Base-by-base conservation (phyloP, 2,888 invertebrate genomes). In the Rhagonycha lutea region DNA sequence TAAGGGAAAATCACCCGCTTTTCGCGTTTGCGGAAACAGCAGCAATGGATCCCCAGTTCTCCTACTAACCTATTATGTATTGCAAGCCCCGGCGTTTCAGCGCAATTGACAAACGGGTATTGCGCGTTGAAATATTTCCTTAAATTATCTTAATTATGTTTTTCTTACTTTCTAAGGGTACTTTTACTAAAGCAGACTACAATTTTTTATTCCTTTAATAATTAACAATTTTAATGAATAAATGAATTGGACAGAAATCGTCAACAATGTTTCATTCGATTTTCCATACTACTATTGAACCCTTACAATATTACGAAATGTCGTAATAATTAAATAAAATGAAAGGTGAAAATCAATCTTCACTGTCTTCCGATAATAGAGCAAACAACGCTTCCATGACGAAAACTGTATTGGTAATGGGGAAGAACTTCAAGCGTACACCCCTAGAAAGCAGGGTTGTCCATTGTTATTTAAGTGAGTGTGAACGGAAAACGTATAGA, bases 11-110 rank as follows among this genome's bases (percentile, higher is more conserved):
- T 70, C 75, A 68, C 63, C 63, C 63, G 63, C 72, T 76, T 75
- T 75, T 75, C 72, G 77, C 72, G 71, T 72, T 75, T 72, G 77
- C 78, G 79, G 77, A 69, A 78, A 73, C 73, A 75, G 73, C 76
- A 72, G 70, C 73, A 76, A 70, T 78, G 73, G 77, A 72, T 74
- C 73, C 76, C 72, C 73, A 73, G 72, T 74, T 75, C 79, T 73
- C 78, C 79, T 76, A 78, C 79, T 78, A 79, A 77, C 79, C 78
- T 72, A 75, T 76, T 76, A 75, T 72, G 29, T 28, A 61, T 65
- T 65, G 63, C 67, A 63, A 61, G 68, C 70, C 77, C 70, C 63
- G 63, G 63, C 61, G 74, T 73, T 73, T 69, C 75, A 67, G 67
- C 72, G 75, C 75, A 65, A 74, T 72, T 71, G 76, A 76, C 73